A percentile compares a stretch with the other conserved stretches of the same genome.
phyloP scores from a whole-genome alignment of 2,888 invertebrate genomes.

The Rhorus exstirpatorius region DNA sequence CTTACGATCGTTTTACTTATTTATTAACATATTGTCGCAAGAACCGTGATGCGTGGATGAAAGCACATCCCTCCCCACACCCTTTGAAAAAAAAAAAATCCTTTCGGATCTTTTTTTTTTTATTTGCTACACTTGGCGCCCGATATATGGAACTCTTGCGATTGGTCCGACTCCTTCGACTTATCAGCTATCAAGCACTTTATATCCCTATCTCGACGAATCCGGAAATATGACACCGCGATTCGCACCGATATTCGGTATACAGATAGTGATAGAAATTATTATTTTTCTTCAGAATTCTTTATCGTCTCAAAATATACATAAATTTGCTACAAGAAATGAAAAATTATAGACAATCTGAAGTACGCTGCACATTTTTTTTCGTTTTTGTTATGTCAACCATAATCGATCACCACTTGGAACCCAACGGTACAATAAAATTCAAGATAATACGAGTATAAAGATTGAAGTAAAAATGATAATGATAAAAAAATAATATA shows the following conservation, averaged over 20 bases:
- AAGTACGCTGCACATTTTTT: background rate
- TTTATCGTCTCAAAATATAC: background rate
- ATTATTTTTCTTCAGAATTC: background rate
- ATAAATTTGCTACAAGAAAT: background rate
- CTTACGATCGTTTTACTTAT: conserved; percentile 23
- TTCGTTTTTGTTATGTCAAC: no score
- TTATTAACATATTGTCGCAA: conserved; percentile 52
- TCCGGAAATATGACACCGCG: background rate
- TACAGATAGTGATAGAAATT: background rate
- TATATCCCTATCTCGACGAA: conserved; percentile 11
- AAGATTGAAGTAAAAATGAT: no score
- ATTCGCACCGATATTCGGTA: background rate
- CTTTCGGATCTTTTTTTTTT: conserved; percentile 50
- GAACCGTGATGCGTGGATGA: no score
- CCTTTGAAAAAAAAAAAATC: conserved; percentile 36
- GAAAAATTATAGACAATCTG: background rate
- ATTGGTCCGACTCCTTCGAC: conserved; percentile 6
- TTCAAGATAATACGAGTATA: no score
- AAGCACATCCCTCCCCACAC: conserved; percentile 27
- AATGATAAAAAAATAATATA: background rate
- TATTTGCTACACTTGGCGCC: conserved; percentile 29
- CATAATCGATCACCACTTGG: no score
- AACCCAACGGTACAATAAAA: no score
- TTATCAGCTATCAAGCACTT: background rate
- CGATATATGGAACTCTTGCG: conserved; percentile 20